These are phyloP conservation scores for Ageneiosus marmoratus DNA, from an alignment of 2,113 vertebrate species.

Conservation along the genomic window DNA sequence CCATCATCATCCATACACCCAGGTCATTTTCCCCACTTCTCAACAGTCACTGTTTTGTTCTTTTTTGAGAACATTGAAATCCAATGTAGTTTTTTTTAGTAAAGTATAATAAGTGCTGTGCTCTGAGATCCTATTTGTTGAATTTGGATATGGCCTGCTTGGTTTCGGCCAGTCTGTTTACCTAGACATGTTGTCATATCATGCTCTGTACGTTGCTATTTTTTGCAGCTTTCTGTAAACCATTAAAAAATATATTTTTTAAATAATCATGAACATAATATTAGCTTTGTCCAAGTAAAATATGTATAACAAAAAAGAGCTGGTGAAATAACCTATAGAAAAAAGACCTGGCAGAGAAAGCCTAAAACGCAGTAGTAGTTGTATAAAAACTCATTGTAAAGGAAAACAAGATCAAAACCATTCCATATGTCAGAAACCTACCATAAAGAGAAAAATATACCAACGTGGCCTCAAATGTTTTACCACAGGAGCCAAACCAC, in stretches of 20 bases:
- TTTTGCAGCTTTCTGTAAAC: background rate
- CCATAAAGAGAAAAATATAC: background rate
- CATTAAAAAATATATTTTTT: background rate
- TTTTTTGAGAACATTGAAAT: background rate
- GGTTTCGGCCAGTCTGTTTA: background rate
- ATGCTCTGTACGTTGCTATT: background rate
- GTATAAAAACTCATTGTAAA: background rate
- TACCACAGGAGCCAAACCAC: background rate
- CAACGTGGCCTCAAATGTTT: background rate
- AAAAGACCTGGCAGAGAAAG: background rate
- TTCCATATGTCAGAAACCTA: background rate
- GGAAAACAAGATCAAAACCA: background rate
- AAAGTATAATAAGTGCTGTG: background rate
- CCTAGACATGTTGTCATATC: background rate
- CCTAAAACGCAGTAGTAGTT: background rate
- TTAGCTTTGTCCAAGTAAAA: background rate
- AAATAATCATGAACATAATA: background rate
- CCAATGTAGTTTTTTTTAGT: background rate
- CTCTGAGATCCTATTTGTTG: background rate
- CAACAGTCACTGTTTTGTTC: background rate
- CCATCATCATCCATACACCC: background rate
- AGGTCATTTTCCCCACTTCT: background rate
- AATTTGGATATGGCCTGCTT: background rate
- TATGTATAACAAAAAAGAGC: background rate
- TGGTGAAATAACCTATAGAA: background rate